Base-by-base conservation (phyloP, 2,888 invertebrate species). In the Cheilosia vulpina region DNA sequence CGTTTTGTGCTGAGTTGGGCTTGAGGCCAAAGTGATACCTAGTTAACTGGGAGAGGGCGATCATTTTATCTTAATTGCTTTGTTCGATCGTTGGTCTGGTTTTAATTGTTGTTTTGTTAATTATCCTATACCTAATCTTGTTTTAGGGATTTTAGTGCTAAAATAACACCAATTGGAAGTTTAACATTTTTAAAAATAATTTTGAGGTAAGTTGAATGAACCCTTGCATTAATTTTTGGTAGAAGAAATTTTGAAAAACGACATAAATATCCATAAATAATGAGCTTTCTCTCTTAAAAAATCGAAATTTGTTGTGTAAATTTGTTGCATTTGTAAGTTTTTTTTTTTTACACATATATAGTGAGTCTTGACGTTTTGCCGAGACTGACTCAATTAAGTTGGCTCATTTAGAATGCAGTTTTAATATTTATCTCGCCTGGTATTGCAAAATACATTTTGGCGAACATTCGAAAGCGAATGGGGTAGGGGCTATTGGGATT, bases 181-280 rank as follows among this genome's bases (percentile, higher is more conserved):
- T 50, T 15, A 58, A 52, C 27, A 53, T 27, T 31, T 60, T 58
- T 31, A 21, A 15, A 19, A 38, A 19, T 15, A 38, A 65, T 38
- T 21, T 53, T 21, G 69, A 71, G 84, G 84, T 84, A 80, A 84
- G 84, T 84, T 84, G 80, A 84, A 80, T 55, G 80, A 80, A 84
- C 83, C 68, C 0, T 45, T 50, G 50, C 13, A 1, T 21, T 6
- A 27, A n/a, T 13, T 52, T n/a, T 15, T 45, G 34, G 13, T 38
- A 13, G 38, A 38, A 38, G 31, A 55, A 47, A 41, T 43, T 34
- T 60, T n/a, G 1, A 19, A 34, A 58, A n/a, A 43, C 31, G 21
- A 58, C n/a, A 53, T 53, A 21, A 21, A 27, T 45, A 58, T 66
- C 50, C 45, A 47, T 72, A 78, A 55, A 45, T 55, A 68, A 68